Evolutionary conservation across 2,797 vertebrate genomes (phyloP).

Genomic region (Eutrigla gurnardus): DNA sequence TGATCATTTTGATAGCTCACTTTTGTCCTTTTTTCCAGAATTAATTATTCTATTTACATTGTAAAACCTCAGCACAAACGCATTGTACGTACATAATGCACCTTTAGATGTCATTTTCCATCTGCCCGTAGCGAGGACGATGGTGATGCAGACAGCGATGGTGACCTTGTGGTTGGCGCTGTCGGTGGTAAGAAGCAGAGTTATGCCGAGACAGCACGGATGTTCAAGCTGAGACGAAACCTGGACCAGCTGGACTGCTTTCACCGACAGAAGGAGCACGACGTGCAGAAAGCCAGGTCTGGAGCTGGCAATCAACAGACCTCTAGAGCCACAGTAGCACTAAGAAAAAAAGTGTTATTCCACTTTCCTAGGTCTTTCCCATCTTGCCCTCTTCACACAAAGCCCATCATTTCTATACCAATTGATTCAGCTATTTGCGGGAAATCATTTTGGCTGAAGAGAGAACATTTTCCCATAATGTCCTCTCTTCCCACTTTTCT

Average conservation of each 20-base stretch:
- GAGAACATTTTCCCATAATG: constrained; percentile 70
- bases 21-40: constrained; percentile 1
- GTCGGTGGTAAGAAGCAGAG: constrained; percentile 36
- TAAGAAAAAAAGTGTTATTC: constrained; percentile 3
- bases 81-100: constrained; percentile 5
- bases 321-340: constrained; percentile 36
- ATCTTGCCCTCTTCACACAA: constrained; percentile 25
- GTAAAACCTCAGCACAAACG: neutral
- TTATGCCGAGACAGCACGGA: constrained; percentile 67
- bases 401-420: constrained; percentile 60
- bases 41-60: neutral
- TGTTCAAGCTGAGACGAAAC: constrained; percentile 80
- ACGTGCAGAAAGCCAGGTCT: constrained; percentile 85
- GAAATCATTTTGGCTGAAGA: constrained; percentile 62
- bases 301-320: constrained; percentile 57
- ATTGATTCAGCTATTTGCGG: constrained; percentile 69
- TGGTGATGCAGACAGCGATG: constrained; percentile 17
- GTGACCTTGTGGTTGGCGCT: neutral
- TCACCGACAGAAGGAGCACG: constrained; percentile 82
- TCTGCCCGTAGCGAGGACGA: constrained; percentile 72
- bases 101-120: constrained; percentile 36
- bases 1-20: neutral
- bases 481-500: constrained; percentile 46
- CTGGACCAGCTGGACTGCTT: constrained; percentile 81
- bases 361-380: constrained; percentile 8